These are phyloP conservation scores for Lepidothrix coronata DNA, from an alignment of 2,113 vertebrate species.

Conservation along the genomic window DNA sequence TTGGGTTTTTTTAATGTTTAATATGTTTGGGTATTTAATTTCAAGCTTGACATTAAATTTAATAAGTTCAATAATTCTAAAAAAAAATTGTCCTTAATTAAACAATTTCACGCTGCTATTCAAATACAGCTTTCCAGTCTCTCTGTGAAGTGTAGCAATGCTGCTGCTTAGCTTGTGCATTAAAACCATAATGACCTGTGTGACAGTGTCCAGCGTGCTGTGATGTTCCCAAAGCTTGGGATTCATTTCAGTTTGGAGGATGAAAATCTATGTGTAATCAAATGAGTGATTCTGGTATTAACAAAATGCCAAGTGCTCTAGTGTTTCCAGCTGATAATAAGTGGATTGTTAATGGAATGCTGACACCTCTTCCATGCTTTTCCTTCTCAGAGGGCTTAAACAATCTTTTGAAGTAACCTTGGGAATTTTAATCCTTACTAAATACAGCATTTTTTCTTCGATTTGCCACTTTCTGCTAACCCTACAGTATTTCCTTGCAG, in stretches of 20 bases:
- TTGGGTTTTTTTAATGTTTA: not conserved
- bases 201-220: not conserved
- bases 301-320: not conserved
- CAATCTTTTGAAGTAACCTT: not conserved
- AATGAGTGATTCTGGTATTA: constrained; percentile 18
- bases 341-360: not conserved
- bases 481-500: constrained; percentile 16
- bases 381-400: not conserved
- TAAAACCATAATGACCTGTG: not conserved
- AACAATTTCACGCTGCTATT: not conserved
- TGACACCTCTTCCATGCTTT: not conserved
- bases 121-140: not conserved
- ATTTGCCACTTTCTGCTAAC: not conserved
- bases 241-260: not conserved
- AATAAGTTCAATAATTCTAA: constrained; percentile 47
- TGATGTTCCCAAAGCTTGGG: constrained; percentile 9
- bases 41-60: constrained; percentile 26
- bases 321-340: constrained; percentile 1
- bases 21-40: constrained; percentile 58
- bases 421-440: not conserved
- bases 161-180: not conserved
- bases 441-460: not conserved
- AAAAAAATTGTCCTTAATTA: constrained; percentile 17
- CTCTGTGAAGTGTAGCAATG: not conserved
- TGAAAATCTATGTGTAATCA: constrained; percentile 18